These are phyloP conservation scores for Psephotus haematonotus DNA, from an alignment of 2,113 vertebrate genomes.

Conservation along the genomic window DNA sequence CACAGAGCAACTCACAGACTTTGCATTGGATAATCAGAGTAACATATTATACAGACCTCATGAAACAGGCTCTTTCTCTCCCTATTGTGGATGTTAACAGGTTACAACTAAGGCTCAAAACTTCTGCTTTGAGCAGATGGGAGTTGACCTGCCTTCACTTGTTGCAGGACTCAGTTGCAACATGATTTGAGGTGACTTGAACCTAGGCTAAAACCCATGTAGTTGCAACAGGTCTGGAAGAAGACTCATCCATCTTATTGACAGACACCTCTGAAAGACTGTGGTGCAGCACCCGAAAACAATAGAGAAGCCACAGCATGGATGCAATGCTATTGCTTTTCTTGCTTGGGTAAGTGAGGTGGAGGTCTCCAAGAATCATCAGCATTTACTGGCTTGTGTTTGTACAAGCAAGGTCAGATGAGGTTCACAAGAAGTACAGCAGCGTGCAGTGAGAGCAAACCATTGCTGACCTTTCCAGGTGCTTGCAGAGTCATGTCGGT, in stretches of 20 bases:
- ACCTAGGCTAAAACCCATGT: background rate
- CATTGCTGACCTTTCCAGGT: background rate
- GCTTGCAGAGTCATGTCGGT: background rate
- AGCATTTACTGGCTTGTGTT: background rate
- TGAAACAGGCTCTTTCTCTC: background rate
- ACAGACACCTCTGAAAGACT: background rate
- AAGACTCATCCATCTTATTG: background rate
- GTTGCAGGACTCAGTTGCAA: background rate
- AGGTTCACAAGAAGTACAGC: background rate
- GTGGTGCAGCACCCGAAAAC: background rate
- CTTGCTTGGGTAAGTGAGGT: background rate
- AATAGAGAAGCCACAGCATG: background rate
- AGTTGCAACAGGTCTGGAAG: background rate
- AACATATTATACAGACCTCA: rapidly evolving
- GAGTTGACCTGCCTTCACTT: background rate
- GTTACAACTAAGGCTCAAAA: background rate
- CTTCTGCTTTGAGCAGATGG: background rate
- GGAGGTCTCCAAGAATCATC: background rate
- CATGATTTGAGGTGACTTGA: background rate
- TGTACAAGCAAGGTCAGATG: background rate
- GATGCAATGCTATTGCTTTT: background rate
- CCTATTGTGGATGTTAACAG: background rate
- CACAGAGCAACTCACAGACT: background rate
- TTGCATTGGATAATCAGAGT: no score
- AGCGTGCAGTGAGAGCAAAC: background rate